These are phyloP conservation scores for Regulus satrapa DNA, from an alignment of 2,113 vertebrate species.

Conservation along the genomic window DNA sequence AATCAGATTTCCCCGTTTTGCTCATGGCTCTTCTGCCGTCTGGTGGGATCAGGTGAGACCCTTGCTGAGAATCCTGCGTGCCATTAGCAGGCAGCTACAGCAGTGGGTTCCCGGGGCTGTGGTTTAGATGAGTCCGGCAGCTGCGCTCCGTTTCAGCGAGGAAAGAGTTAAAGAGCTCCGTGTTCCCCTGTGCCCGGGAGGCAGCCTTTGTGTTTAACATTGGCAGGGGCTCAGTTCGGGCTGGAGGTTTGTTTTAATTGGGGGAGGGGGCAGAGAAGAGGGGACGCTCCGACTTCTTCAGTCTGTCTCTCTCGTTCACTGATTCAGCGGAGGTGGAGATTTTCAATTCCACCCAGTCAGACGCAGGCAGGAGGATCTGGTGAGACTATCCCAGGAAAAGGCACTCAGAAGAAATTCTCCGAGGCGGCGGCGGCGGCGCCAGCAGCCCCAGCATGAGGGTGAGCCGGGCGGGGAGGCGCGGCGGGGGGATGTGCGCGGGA, in stretches of 20 bases:
- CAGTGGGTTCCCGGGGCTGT: background rate
- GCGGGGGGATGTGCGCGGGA: background rate
- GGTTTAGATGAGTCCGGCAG: background rate
- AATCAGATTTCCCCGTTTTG: background rate
- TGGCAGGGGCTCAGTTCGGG: slow-evolving; percentile 64
- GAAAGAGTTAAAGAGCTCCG: slow-evolving; percentile 71
- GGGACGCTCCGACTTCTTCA: slow-evolving; percentile 51
- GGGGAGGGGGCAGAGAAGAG: slow-evolving; percentile 26
- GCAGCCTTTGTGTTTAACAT: slow-evolving; percentile 54
- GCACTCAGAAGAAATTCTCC: background rate
- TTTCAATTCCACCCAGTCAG: slow-evolving; percentile 80
- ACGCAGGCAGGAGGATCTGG: slow-evolving; percentile 37
- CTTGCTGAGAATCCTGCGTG: background rate
- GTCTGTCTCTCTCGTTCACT: background rate
- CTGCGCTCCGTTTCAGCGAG: slow-evolving; percentile 12
- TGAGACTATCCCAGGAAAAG: slow-evolving; percentile 76
- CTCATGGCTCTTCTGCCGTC: background rate
- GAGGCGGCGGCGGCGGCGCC: background rate
- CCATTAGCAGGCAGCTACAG: background rate
- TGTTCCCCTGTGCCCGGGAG: slow-evolving; percentile 57
- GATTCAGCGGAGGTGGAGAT: slow-evolving; percentile 81
- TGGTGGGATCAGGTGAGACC: background rate
- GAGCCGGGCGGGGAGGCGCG: background rate
- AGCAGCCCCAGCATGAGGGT: background rate
- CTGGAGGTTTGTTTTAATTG: slow-evolving; percentile 68